These are phyloP conservation scores for Montifringilla adamsi DNA, from an alignment of 2,113 vertebrate genomes.

Conservation along the genomic window DNA sequence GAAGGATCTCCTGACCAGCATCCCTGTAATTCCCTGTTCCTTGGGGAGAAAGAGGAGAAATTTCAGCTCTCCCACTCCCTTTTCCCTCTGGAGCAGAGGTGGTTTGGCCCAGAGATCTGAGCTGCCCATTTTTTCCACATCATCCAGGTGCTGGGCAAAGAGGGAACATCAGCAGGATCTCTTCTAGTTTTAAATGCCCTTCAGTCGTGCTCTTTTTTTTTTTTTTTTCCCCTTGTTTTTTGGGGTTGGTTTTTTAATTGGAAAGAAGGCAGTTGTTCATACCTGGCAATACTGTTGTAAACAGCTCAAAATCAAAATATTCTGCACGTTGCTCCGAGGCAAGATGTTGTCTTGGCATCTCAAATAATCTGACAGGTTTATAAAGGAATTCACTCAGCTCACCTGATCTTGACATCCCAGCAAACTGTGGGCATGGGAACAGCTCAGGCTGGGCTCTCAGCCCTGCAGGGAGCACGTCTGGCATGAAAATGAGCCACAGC, in stretches of 20 bases:
- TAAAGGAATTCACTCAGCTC: neutral
- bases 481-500: neutral
- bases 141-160: neutral
- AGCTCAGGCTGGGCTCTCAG: neutral
- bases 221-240: neutral
- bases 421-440: neutral
- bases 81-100: neutral
- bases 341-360: neutral
- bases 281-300: neutral
- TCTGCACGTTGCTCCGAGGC: neutral
- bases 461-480: neutral
- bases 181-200: neutral
- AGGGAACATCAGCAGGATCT: neutral
- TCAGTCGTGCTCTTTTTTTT: neutral
- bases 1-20: neutral
- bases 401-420: neutral
- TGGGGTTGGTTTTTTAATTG: no score
- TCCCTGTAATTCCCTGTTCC: neutral
- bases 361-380: neutral
- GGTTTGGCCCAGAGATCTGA: neutral
- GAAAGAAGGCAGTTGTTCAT: neutral
- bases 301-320: neutral
- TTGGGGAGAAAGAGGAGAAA: neutral
- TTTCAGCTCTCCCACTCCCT: neutral
- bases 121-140: accelerated